Evolutionary conservation across 1,140 invertebrate genomes (phyloP).

Genomic region (Neodiprion fabricii): DNA sequence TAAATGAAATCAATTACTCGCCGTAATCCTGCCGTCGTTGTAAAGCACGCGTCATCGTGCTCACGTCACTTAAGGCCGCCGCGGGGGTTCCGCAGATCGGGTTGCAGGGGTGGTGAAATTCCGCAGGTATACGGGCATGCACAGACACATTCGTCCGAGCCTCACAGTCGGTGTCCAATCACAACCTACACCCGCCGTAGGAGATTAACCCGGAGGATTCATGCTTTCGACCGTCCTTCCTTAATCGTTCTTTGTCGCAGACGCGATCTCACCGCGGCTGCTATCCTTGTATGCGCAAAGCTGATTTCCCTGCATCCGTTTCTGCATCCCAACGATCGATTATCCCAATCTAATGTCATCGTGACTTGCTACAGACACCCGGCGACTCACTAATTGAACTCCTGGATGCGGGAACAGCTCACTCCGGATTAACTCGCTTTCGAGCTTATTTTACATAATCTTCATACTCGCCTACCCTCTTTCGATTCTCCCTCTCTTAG

Average conservation of each 20-base stretch:
- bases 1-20: conserved; percentile 52
- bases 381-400: no score
- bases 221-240: not conserved
- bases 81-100: conserved; percentile 35
- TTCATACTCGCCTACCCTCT: no score
- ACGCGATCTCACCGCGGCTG: not conserved
- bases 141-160: no score
- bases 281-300: no score
- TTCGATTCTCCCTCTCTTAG: no score
- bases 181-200: conserved; percentile 20
- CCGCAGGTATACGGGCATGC: not conserved
- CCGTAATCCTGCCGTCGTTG: conserved; percentile 21
- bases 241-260: not conserved
- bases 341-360: not conserved
- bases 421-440: no score
- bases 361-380: not conserved
- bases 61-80: conserved; percentile 33
- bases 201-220: not conserved
- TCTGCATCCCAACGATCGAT: not conserved
- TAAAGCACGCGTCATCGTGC: conserved; percentile 28
- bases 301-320: no score
- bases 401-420: no score
- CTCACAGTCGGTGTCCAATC: conserved; percentile 50
- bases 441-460: no score
- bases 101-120: conserved; percentile 43